Evolutionary conservation across 2,113 vertebrate species (phyloP).

Genomic region (Dicaeum eximium): DNA sequence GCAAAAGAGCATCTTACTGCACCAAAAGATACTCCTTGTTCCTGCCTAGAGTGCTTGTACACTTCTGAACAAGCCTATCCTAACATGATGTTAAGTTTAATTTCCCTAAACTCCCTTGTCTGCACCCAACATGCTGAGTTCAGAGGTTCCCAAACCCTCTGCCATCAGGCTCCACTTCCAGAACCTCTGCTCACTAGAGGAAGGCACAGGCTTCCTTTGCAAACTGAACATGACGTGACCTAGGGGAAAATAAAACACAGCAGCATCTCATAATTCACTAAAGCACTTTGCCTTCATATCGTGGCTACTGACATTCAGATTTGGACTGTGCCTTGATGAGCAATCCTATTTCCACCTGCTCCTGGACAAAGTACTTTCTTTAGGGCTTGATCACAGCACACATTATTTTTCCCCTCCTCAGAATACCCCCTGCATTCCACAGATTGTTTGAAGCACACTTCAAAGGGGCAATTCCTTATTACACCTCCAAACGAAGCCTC

Average conservation of each 20-base stretch:
- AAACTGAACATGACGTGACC: not conserved
- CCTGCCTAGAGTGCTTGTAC: not conserved
- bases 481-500: rapidly evolving
- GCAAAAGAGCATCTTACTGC: not conserved
- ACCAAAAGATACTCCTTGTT: not conserved
- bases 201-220: not conserved
- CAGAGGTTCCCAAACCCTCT: not conserved
- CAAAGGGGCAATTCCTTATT: rapidly evolving
- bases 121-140: rapidly evolving
- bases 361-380: not conserved
- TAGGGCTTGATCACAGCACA: not conserved
- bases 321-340: not conserved
- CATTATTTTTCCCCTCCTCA: rapidly evolving
- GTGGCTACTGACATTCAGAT: not conserved
- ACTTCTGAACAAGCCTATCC: not conserved
- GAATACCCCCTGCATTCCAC: not conserved
- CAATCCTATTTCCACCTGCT: not conserved
- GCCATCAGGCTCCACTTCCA: not conserved
- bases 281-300: not conserved
- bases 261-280: not conserved
- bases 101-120: not conserved
- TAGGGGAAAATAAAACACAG: not conserved
- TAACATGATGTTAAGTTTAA: not conserved
- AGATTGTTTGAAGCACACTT: not conserved
- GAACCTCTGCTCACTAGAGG: not conserved